Percentiles rank a stretch among this genome's conserved stretches.
phyloP scores from a whole-genome alignment of 2,797 vertebrate species.

The Macropodus opercularis region DNA sequence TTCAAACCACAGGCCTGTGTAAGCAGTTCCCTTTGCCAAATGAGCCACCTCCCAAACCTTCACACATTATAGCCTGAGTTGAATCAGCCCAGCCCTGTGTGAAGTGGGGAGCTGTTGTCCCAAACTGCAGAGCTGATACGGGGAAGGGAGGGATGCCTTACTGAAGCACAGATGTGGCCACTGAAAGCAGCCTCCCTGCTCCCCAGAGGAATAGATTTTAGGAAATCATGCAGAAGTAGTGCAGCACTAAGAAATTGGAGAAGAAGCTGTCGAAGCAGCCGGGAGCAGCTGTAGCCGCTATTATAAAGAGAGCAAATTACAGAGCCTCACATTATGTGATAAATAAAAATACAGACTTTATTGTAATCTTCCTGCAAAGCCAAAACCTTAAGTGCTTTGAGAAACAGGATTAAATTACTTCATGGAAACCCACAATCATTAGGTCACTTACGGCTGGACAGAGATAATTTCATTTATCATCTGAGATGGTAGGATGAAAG shows the following conservation, averaged over 20 bases:
- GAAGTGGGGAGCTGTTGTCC: slow-evolving; percentile 41
- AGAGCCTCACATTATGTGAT: slow-evolving; percentile 5
- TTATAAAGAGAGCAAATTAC: slow-evolving; percentile 19
- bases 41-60: slow-evolving; percentile 52
- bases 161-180: slow-evolving; percentile 49
- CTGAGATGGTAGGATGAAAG: not conserved
- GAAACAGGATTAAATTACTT: slow-evolving; percentile 8
- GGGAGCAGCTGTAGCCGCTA: slow-evolving; percentile 21
- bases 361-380: slow-evolving; percentile 12
- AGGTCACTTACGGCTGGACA: not conserved
- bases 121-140: slow-evolving; percentile 51
- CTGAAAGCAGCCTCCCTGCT: slow-evolving; percentile 40
- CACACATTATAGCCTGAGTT: slow-evolving; percentile 43
- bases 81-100: slow-evolving; percentile 43
- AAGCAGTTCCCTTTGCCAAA: slow-evolving; percentile 45
- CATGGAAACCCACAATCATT: not conserved
- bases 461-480: not conserved
- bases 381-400: slow-evolving; percentile 3
- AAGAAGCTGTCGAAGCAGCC: slow-evolving; percentile 42
- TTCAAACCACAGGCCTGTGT: slow-evolving; percentile 35
- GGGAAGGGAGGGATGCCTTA: slow-evolving; percentile 32
- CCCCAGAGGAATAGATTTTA: slow-evolving; percentile 44
- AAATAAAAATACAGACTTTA: slow-evolving; percentile 12
- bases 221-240: slow-evolving; percentile 39
- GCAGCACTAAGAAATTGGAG: slow-evolving; percentile 34